These are phyloP conservation scores for Aplysia californica DNA, from an alignment of 1,140 invertebrate species.

Conservation along the genomic window DNA sequence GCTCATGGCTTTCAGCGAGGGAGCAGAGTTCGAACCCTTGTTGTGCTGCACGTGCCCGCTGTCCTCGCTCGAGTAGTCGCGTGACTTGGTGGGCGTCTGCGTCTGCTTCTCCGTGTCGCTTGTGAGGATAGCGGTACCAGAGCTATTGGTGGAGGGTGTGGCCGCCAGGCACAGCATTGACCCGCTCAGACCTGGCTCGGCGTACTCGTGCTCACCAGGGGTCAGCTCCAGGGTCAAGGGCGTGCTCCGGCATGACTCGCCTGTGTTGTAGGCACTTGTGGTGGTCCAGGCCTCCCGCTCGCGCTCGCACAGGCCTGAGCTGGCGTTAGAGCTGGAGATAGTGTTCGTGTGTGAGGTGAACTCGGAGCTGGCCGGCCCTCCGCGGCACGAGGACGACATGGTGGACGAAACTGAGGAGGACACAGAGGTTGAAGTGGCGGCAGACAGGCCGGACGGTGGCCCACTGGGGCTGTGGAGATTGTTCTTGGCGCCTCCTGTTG, in stretches of 20 bases:
- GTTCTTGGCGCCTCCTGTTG: conserved; percentile 2
- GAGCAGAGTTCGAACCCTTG: conserved; percentile 21
- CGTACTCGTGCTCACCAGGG: no score
- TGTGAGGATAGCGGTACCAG: conserved; percentile 40
- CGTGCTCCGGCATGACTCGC: conserved; percentile 79
- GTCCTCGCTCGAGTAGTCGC: conserved; percentile 54
- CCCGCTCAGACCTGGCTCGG: conserved; percentile 57
- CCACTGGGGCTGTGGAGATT: no score
- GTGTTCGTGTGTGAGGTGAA: conserved; percentile 23
- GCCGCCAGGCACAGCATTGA: conserved; percentile 64
- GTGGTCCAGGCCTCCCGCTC: conserved; percentile 52
- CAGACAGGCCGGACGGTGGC: no score
- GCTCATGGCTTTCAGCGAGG: conserved; percentile 28
- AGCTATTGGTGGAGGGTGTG: conserved; percentile 40
- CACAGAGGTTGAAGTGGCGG: no score
- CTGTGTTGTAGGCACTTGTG: conserved; percentile 82
- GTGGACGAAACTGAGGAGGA: conserved; percentile 30
- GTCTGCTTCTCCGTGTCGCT: conserved; percentile 64
- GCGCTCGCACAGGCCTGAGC: conserved; percentile 31
- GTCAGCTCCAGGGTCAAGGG: conserved; percentile 73
- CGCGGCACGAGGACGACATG: conserved; percentile 37
- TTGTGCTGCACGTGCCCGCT: conserved; percentile 32
- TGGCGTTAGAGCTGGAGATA: conserved; percentile 22
- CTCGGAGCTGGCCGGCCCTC: conserved; percentile 13
- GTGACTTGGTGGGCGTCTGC: conserved; percentile 55